phyloP scores from a whole-genome alignment of 1,140 invertebrate genomes.

The Psix sp. region DNA sequence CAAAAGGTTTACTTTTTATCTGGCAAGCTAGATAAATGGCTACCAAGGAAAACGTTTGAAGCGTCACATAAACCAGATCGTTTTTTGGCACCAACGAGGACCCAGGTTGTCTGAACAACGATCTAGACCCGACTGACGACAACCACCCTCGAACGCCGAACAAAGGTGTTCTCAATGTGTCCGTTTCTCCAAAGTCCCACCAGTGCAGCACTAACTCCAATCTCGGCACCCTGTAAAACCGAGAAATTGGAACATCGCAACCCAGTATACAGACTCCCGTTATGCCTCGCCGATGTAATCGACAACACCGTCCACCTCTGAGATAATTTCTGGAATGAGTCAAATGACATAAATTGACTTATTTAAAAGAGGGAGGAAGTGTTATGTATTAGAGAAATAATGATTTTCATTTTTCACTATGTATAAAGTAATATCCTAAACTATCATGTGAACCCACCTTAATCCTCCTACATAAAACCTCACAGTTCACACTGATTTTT shows the following conservation, averaged over 20 bases:
- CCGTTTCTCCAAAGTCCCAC: not conserved
- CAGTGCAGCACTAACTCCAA: not conserved
- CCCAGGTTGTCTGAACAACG: not conserved
- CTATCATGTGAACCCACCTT: too few relatives aligned
- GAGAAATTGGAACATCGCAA: not conserved
- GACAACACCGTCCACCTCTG: not conserved
- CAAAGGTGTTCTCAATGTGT: not conserved
- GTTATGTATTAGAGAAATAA: conserved; percentile 7
- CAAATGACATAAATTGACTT: too few relatives aligned
- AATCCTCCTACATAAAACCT: too few relatives aligned
- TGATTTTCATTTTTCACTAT: too few relatives aligned
- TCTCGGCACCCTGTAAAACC: not conserved
- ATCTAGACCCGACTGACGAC: not conserved
- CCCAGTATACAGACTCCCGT: not conserved
- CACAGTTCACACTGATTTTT: too few relatives aligned
- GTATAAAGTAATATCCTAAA: too few relatives aligned
- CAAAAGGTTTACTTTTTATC: not conserved
- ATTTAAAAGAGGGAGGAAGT: conserved; percentile 10
- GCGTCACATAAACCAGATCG: not conserved
- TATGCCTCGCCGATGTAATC: not conserved
- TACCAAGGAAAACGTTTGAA: not conserved
- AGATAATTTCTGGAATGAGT: not conserved
- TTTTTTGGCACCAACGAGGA: not conserved
- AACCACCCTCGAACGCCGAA: too few relatives aligned
- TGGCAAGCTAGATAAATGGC: not conserved